A percentile compares a stretch with the other conserved stretches of the same genome.
Conservation (phyloP, 2,797 vertebrate genomes). For the Onychomys torridus region DNA sequence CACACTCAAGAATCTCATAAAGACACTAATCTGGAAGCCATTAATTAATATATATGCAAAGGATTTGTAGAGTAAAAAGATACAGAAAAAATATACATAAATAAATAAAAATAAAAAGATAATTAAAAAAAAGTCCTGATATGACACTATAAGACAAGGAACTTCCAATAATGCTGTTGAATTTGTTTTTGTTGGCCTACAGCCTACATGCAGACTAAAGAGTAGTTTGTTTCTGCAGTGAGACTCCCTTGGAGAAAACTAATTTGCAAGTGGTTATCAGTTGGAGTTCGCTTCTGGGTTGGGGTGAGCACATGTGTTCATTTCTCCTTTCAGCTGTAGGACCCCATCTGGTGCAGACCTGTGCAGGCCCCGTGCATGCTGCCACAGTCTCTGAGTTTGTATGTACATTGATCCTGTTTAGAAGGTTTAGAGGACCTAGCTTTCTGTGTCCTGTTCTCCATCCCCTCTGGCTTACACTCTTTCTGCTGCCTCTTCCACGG, state of each 20-base stretch:
- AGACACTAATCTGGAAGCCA: neutral
- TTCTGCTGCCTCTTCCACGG: neutral
- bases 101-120: neutral
- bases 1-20: neutral
- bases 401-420: neutral
- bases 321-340: neutral
- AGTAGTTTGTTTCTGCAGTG: neutral
- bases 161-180: neutral
- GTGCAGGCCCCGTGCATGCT: neutral
- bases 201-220: neutral
- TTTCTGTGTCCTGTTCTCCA: neutral
- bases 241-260: neutral
- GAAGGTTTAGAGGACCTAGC: neutral
- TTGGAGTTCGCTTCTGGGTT: neutral
- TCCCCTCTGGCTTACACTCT: neutral
- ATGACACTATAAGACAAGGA: neutral
- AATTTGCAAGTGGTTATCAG: neutral
- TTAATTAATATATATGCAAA: neutral
- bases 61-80: neutral
- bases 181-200: neutral
- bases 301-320: neutral
- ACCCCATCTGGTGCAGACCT: neutral
- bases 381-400: neutral
- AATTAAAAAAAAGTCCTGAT: neutral
- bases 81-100: neutral